Conservation (phyloP, 2,113 vertebrate genomes). For the Sitta europaea region DNA sequence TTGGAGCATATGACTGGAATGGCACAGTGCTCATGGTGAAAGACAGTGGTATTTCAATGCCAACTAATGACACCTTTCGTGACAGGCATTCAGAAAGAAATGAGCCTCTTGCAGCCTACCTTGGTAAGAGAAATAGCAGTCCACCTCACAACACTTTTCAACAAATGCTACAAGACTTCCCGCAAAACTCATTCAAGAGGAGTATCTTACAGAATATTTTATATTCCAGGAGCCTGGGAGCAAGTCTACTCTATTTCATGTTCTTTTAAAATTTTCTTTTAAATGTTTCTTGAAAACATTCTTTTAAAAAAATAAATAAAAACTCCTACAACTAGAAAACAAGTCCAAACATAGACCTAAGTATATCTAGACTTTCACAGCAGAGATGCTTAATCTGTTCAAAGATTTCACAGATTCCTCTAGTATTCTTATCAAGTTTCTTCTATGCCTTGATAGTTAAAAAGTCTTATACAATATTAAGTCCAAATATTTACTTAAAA, state of each 20-base stretch:
- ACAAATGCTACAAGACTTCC: not conserved
- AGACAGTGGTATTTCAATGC: constrained; percentile 56
- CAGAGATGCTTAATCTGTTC: not conserved
- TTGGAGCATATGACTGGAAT: constrained; percentile 97
- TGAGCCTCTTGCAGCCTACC: constrained; percentile 87
- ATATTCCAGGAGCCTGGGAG: not conserved
- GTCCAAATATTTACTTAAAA: not conserved
- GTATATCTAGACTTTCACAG: not conserved
- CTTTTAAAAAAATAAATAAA: not conserved
- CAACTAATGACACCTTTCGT: constrained; percentile 78
- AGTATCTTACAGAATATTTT: not conserved
- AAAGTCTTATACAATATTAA: not conserved
- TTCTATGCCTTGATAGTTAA: not conserved
- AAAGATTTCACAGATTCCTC: not conserved
- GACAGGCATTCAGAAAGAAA: constrained; percentile 73
- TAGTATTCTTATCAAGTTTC: not conserved
- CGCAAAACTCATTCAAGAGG: not conserved
- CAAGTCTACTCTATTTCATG: not conserved
- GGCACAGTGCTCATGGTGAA: constrained; percentile 91
- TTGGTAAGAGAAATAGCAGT: constrained; percentile 77
- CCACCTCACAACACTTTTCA: not conserved
- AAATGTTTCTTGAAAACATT: too few relatives aligned
- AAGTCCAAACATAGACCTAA: not conserved
- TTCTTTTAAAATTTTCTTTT: too few relatives aligned
- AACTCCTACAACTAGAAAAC: not conserved